Conservation (phyloP, 2,888 invertebrate species). For the Tanytarsus gracilentus region DNA sequence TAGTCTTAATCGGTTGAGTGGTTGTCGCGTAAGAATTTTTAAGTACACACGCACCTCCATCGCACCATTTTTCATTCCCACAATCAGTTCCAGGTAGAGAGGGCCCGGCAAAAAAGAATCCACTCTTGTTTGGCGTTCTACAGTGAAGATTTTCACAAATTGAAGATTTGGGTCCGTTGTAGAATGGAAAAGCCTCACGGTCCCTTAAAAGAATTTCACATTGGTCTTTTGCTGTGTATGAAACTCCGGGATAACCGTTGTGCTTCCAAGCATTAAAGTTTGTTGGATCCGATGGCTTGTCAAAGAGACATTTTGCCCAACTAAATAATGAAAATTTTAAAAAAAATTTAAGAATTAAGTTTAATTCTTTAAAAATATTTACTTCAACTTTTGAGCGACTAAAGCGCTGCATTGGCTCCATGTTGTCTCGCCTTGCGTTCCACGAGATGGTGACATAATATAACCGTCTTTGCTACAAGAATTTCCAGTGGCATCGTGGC, state of each 20-base stretch:
- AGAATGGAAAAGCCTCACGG: constrained; percentile 37
- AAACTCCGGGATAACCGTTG: constrained; percentile 55
- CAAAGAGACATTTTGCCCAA: constrained; percentile 57
- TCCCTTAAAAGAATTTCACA: constrained; percentile 55
- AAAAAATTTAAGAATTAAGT: not conserved
- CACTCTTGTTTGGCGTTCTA: constrained; percentile 60
- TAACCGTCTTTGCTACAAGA: constrained; percentile 64
- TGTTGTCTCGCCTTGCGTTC: constrained; percentile 64
- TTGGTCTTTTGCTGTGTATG: constrained; percentile 65
- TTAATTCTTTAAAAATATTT: constrained; percentile 32
- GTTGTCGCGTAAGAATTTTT: constrained; percentile 35
- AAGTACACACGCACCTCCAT: constrained; percentile 55
- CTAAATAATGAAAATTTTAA: constrained; percentile 37
- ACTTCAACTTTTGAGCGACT: constrained; percentile 54
- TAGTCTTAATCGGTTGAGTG: constrained; percentile 22
- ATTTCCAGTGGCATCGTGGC: constrained; percentile 66
- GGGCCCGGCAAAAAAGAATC: constrained; percentile 69
- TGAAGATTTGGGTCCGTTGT: constrained; percentile 39
- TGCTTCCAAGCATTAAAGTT: constrained; percentile 54
- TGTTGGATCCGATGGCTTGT: constrained; percentile 45
- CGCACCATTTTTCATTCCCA: constrained; percentile 57
- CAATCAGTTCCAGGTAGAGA: constrained; percentile 75
- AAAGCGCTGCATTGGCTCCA: constrained; percentile 70
- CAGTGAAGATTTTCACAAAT: constrained; percentile 62
- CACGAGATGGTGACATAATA: constrained; percentile 74